phyloP scores from a whole-genome alignment of 2,113 vertebrate species.

The Siniperca chuatsi region DNA sequence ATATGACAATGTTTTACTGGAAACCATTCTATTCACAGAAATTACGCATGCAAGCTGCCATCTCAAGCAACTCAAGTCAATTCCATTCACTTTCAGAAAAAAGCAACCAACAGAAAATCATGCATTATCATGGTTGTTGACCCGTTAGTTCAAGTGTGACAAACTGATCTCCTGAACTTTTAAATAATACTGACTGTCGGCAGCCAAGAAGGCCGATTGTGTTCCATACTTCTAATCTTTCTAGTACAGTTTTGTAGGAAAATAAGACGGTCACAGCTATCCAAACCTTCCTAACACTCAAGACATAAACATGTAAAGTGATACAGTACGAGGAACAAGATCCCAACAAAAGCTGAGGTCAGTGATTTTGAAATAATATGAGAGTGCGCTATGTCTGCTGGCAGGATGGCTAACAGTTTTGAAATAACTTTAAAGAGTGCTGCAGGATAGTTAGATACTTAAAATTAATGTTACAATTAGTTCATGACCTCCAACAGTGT shows the following conservation, averaged over 20 bases:
- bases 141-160: slow-evolving; percentile 11
- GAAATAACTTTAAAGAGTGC: background rate
- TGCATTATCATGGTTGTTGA: background rate
- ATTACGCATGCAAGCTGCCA: background rate
- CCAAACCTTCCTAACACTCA: background rate
- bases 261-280: slow-evolving; percentile 3
- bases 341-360: background rate
- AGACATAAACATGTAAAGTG: background rate
- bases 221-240: slow-evolving; percentile 6
- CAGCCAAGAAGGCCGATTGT: background rate
- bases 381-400: background rate
- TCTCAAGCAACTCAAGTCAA: background rate
- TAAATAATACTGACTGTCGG: background rate
- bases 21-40: background rate
- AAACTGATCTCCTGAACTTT: slow-evolving; percentile 21
- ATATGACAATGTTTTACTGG: background rate
- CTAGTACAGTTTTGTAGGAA: background rate
- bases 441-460: background rate
- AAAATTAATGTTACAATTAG: background rate
- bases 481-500: background rate
- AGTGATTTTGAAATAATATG: slow-evolving; percentile 24
- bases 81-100: background rate
- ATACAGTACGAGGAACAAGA: background rate
- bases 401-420: background rate
- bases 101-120: background rate